Evolutionary conservation across 2,888 invertebrate species (phyloP), one percentile per base, ranked within the genome.

Genomic region (Lingula anatina): DNA sequence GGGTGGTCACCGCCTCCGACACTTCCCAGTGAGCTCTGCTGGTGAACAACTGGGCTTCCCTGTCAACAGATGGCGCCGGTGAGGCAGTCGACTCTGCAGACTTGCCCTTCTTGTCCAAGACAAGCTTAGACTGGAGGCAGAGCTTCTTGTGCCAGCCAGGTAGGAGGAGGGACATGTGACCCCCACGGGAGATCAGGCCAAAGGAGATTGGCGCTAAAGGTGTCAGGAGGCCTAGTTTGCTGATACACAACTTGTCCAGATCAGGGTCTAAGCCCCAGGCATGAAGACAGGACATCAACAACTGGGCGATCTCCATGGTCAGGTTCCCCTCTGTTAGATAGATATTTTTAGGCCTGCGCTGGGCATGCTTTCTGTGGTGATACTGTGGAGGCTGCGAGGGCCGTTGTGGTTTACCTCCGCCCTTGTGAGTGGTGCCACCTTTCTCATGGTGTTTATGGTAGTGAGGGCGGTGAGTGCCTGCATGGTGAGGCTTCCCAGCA

Each of bases 231-330:
- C 71, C 96, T 27, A 99, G 81, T 70, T 94, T 94, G 23, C 88
- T 87, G 75, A 92, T 88, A 74, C 95, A 96, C 43, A 96, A 90
- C 57, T 88, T 83, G 75, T 99, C 99, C 46, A 99, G 81, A 71
- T 95, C 94, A 0, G 88, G 86, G 75, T 99, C 97, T 55, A 97
- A 81, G 0, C 93, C 93, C 99, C 99, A 99, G 0, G 93, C 96
- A 77, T 99, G 96, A 28, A 99, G 82, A 51, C 96, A 80, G 0
- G 97, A 97, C 62, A 99, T 81, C 49, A 99, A 83, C 54, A 99
- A 81, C 77, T 95, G 94, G 0, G 94, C 94, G 37, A 66, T 91
- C 80, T 96, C 94, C 90, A 95, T 92, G 1, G 93, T 91, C 65
- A 83, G 77, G 54, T 83, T 83, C 20, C 48, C 53, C 38, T 53